A percentile compares a stretch with the other conserved stretches of the same genome.
These are phyloP conservation scores for Achatina immaculata DNA, from an alignment of 1,140 invertebrate genomes.

Conservation along the genomic window DNA sequence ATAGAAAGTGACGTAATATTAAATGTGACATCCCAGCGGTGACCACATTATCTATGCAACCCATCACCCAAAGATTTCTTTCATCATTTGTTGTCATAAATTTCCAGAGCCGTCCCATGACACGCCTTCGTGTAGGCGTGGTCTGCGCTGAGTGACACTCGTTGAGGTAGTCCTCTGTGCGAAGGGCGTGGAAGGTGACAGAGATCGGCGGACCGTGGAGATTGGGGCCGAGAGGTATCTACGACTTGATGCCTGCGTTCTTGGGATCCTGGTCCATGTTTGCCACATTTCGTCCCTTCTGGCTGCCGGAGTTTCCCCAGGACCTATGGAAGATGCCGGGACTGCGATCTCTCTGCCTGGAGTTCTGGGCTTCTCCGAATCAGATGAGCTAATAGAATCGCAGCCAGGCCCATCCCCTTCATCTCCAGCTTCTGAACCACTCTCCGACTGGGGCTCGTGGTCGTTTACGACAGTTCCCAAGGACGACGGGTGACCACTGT, in stretches of 20 bases:
- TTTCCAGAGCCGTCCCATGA: constrained; percentile 33
- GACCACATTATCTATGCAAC: neutral
- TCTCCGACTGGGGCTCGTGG: neutral
- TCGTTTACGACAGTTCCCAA: constrained; percentile 21
- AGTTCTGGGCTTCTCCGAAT: constrained; percentile 26
- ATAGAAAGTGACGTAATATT: neutral
- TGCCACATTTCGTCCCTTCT: constrained; percentile 33
- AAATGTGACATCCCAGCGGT: neutral
- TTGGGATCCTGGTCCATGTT: constrained; percentile 36
- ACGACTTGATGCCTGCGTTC: constrained; percentile 5
- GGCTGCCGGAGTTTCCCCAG: constrained; percentile 22
- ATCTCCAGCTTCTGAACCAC: constrained; percentile 7
- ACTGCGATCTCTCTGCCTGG: constrained; percentile 18
- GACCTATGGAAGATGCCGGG: constrained; percentile 3
- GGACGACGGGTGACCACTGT: constrained; percentile 31
- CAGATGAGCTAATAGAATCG: constrained; percentile 7
- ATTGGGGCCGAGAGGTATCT: neutral
- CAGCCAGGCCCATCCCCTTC: neutral
- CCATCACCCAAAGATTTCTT: constrained; percentile 16
- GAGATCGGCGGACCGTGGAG: neutral
- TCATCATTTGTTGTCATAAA: constrained; percentile 26
- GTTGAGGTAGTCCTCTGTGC: neutral
- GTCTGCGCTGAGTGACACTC: neutral
- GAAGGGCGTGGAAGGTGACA: neutral
- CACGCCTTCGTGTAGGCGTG: constrained; percentile 24